Conservation (phyloP, 2,888 invertebrate species). For the Morinoia aosen region DNA sequence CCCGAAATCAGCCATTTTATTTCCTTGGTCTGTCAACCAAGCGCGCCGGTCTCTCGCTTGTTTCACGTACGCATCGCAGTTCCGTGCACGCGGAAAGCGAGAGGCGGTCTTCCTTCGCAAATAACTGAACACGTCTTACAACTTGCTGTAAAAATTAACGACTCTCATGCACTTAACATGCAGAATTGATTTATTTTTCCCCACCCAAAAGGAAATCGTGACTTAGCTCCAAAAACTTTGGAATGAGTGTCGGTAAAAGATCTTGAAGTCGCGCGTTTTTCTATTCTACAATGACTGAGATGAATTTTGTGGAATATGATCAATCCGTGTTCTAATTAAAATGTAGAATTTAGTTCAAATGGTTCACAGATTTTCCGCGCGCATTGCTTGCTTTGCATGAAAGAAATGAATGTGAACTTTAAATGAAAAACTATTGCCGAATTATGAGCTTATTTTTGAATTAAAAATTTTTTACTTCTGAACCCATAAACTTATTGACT, state of each 20-base stretch:
- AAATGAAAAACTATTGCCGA: not conserved
- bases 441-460: not conserved
- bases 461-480: not conserved
- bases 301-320: not conserved
- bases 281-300: not conserved
- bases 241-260: not conserved
- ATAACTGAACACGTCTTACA: not conserved
- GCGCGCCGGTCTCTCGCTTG: not conserved
- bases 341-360: not conserved
- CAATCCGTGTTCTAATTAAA: not conserved
- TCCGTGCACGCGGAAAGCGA: not conserved
- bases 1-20: conserved; percentile 24
- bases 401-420: not conserved
- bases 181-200: not conserved
- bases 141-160: not conserved
- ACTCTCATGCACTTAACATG: not conserved
- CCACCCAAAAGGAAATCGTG: not conserved
- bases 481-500: not conserved
- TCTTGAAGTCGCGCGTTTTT: not conserved
- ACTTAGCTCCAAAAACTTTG: not conserved
- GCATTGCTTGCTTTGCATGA: not conserved
- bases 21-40: conserved; percentile 45
- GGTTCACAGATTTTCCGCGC: not conserved
- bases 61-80: conserved; percentile 20
- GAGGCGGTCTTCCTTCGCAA: conserved; percentile 4